Evolutionary conservation across 2,113 vertebrate species (phyloP).

Genomic region (Madoqua kirkii): DNA sequence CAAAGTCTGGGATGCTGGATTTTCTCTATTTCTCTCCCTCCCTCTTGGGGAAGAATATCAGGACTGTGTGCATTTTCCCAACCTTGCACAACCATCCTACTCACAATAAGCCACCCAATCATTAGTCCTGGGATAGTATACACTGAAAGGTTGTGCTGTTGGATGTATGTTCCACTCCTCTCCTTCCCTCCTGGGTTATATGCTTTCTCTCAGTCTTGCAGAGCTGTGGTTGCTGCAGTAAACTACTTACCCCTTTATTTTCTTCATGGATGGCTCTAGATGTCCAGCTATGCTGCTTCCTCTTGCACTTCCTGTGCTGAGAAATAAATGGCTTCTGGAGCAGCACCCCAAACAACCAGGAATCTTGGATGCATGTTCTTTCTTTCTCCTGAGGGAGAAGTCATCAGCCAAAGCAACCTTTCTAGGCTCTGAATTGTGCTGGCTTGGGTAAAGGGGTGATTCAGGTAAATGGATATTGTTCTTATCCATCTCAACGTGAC

Average conservation of each 20-base stretch:
- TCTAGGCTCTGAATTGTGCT: not conserved
- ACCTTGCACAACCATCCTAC: not conserved
- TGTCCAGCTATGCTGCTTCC: not conserved
- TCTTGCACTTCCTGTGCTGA: not conserved
- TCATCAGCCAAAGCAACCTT: not conserved
- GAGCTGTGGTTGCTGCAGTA: not conserved
- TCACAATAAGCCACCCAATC: too few species aligned
- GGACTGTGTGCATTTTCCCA: not conserved
- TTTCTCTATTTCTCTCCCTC: not conserved
- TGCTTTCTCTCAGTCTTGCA: not conserved
- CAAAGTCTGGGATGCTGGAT: not conserved
- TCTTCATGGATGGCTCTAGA: not conserved
- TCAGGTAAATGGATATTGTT: not conserved
- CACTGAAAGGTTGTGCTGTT: not conserved
- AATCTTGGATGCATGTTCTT: not conserved
- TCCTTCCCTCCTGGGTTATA: not conserved
- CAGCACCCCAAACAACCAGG: not conserved
- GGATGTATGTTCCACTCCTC: not conserved
- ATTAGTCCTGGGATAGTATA: not conserved
- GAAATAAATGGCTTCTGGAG: not conserved
- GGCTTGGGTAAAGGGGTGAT: not conserved
- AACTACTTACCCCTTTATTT: not conserved
- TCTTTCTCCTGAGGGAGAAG: not conserved
- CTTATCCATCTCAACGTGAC: not conserved
- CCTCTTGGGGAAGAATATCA: not conserved